Base-by-base conservation (phyloP, 2,888 invertebrate genomes). In the Eumacrocentrus americanus region DNA sequence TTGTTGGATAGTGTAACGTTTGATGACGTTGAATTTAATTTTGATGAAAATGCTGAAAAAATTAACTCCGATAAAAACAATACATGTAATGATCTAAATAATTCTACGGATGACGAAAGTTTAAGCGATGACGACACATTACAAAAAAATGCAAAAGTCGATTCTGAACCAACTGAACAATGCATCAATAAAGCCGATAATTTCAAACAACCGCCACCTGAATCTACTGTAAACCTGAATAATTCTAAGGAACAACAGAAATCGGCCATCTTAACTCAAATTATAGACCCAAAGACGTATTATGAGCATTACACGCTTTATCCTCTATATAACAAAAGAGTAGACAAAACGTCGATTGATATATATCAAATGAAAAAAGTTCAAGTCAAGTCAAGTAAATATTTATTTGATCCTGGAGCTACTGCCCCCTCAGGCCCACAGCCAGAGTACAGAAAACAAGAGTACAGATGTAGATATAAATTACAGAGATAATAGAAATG, bases 361-460 rank as follows among this genome's bases (percentile, higher is more conserved):
- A 35, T 70, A 2, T 71, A 69, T 60, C 68, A 70, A 59, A 63
- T 69, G 42, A 14, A 14, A 2, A 42, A 12, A 42, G 48, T 48
- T 12, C n/a, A n/a, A n/a, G n/a, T n/a, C n/a, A n/a, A n/a, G n/a
- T n/a, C n/a, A n/a, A n/a, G n/a, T n/a, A n/a, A n/a, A n/a, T n/a
- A n/a, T n/a, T n/a, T n/a, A n/a, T n/a, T n/a, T n/a, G n/a, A n/a
- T n/a, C n/a, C n/a, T n/a, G n/a, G n/a, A n/a, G n/a, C n/a, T n/a
- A n/a, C n/a, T n/a, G n/a, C n/a, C n/a, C n/a, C n/a, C n/a, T 9
- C 12, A 14, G 48, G n/a, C n/a, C n/a, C n/a, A n/a, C n/a, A n/a
- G n/a, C n/a, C n/a, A n/a, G n/a, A n/a, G n/a, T n/a, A n/a, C n/a
- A n/a, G n/a, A n/a, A n/a, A n/a, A n/a, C n/a, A n/a, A n/a, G n/a